These are phyloP conservation scores for Margarornis squamiger DNA, from an alignment of 2,797 vertebrate genomes.

Conservation along the genomic window DNA sequence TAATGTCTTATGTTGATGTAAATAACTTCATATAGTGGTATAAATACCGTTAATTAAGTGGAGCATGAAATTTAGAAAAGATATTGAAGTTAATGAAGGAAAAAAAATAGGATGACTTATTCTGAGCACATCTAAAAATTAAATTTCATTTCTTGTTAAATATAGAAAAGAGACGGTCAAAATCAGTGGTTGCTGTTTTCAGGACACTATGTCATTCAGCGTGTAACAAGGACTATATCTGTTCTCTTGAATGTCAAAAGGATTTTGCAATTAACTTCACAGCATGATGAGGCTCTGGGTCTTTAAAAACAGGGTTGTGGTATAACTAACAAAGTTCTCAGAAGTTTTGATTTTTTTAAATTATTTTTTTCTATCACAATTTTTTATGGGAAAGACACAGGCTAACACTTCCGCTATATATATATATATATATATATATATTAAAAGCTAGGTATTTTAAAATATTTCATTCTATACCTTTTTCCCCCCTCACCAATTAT, in stretches of 20 bases:
- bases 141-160: not conserved
- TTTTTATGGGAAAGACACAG: not conserved
- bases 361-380: not conserved
- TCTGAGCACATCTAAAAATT: not conserved
- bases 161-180: not conserved
- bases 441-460: constrained; percentile 27
- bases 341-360: not conserved
- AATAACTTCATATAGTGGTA: not conserved
- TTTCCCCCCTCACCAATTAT: constrained; percentile 50
- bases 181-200: not conserved
- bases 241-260: not conserved
- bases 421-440: not conserved
- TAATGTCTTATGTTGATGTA: not conserved
- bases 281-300: not conserved
- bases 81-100: not conserved
- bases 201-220: not conserved
- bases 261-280: constrained; percentile 47
- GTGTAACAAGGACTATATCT: not conserved
- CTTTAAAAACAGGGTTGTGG: not conserved
- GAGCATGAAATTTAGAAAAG: not conserved
- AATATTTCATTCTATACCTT: constrained; percentile 39
- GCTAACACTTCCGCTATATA: not conserved
- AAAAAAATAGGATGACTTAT: not conserved
- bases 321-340: not conserved
- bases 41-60: not conserved